Evolutionary conservation across 2,113 vertebrate species (phyloP), one percentile per base, ranked within the genome.

Genomic region (Okapia johnstoni): DNA sequence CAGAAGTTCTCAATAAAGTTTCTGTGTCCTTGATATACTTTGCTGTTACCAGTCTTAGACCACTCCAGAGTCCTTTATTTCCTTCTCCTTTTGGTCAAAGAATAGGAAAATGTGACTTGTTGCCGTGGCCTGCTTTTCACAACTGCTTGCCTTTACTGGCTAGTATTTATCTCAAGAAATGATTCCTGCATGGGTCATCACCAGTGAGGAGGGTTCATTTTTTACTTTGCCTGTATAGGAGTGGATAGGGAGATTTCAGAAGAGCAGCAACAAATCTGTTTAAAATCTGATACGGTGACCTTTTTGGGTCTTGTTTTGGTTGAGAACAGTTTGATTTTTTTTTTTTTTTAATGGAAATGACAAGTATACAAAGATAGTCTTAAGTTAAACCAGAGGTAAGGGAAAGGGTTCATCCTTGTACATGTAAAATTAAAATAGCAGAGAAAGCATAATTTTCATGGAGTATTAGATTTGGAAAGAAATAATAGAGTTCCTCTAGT

Each of bases 391-490:
- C 94, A 46, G 54, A 46, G 57, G 13, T 94, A 96, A 88, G n/a
- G 46, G 54, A 73, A 88, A 70, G 46, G 12, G 9, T 84, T 97
- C 46, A 46, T 94, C 12, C 63, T 89, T 55, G 48, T 92, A 79
- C 54, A 77, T 73, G 70, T 85, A 89, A 81, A 94, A 88, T 96
- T 85, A 93, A 96, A 97, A 90, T 54, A 85, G 52, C 83, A 96
- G 91, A 98, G 86, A 87, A 94, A 93, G 83, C 73, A 43, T 87
- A 93, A 43, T 97, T 98, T 95, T 97, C 93, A 84, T 93, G 40
- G 83, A 66, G 54, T 88, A 92, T 95, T 97, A 94, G 97, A 97
- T 91, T 98, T 98, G 88, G 96, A 95, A 97, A 94, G 95, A 97
- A 97, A 89, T 88, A 96, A 92, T 96, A 96, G 66, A 73, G 70